Evolutionary conservation across 2,888 invertebrate genomes (phyloP), one percentile per base, ranked within the genome.

Genomic region (Drosophila histrio): DNA sequence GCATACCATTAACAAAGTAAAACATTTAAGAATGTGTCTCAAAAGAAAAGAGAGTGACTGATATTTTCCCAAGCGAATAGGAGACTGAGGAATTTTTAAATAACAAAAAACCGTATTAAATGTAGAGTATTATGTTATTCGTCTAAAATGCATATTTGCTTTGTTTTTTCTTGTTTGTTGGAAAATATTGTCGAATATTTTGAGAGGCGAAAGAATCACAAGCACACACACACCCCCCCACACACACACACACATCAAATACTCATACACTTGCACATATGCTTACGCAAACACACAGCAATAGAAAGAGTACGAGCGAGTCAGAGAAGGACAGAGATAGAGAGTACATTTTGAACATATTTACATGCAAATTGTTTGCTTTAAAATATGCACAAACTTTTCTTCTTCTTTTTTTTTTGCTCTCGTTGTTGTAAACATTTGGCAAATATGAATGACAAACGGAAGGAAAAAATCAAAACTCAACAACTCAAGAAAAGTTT

Each of bases 101-200:
- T 13, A 36, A 8, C 17, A 17, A 2, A 13, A 1, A 32, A 30
- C 4, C 1, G 30, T 36, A 2, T 22, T 11, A 2, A 49, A 24
- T 11, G 17, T n/a, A 73, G 77, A 34, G 74, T 19, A 66, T 50
- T 17, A 19, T 19, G 0, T 8, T 1, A 11, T 50, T 57, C 76
- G 57, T 8, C 11, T 39, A 15, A 4, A 19, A 50, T 61, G 32
- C 4, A 17, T 77, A 22, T 79, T 78, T 85, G 54, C 66, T 75
- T 70, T 70, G 38, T 61, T 70, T 75, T 74, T 70, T 68, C 60
- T 61, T 82, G 76, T 79, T 72, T 83, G 70, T 75, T 82, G 72
- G 53, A 72, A 82, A 83, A 86, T 88, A 86, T 86, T 78, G 86
- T 87, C 72, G 82, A 85, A 88, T 82, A 86, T 88, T 88, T 88